Percentiles rank a stretch among this genome's conserved stretches.
phyloP scores from a whole-genome alignment of 2,888 invertebrate species.

The Arctia plantaginis region DNA sequence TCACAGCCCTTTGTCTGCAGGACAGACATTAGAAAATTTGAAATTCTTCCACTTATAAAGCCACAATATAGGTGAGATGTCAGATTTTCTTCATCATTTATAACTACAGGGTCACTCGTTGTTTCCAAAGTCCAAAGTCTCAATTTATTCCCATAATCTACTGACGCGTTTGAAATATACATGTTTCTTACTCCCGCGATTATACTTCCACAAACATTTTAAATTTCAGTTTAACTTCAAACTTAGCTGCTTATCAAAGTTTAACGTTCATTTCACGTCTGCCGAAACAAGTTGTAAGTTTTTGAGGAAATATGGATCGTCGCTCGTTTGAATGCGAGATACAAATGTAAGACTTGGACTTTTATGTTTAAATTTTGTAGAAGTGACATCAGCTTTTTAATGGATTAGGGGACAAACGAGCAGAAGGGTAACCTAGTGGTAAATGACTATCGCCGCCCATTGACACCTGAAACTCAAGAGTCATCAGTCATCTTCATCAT shows the following conservation, averaged over 20 bases:
- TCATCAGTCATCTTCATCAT: too few species aligned
- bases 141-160: neutral
- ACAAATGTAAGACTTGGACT: neutral
- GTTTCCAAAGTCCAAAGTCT: too few species aligned
- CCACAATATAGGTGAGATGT: too few species aligned
- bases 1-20: too few species aligned
- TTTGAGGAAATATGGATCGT: constrained; percentile 5
- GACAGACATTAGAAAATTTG: too few species aligned
- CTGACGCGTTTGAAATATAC: constrained; percentile 7
- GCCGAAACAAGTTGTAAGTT: constrained; percentile 15
- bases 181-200: constrained; percentile 19
- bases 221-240: constrained; percentile 17
- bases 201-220: constrained; percentile 23
- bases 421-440: neutral
- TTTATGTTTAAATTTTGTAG: neutral
- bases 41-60: too few species aligned
- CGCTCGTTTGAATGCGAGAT: constrained; percentile 6
- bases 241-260: constrained; percentile 28
- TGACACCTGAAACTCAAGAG: neutral
- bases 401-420: neutral
- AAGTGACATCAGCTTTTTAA: neutral
- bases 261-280: constrained; percentile 19
- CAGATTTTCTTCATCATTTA: too few species aligned
- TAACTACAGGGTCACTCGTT: too few species aligned
- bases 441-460: neutral